Evolutionary conservation across 1,140 invertebrate genomes (phyloP).

Genomic region (Cataglyphis hispanica): DNA sequence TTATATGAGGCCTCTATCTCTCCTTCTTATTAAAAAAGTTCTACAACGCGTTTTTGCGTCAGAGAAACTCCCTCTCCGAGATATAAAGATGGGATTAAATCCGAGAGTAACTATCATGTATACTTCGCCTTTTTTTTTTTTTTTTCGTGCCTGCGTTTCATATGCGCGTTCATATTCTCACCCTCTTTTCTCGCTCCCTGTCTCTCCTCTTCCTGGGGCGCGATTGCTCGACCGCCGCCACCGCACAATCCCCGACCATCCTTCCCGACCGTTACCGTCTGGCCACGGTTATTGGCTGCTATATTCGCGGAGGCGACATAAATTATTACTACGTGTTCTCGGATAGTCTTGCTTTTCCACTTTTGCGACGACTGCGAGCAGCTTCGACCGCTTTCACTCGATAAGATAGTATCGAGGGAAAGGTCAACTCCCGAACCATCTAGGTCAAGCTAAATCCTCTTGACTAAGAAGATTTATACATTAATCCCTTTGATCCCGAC

Average conservation of each 20-base stretch:
- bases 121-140: constrained; percentile 6
- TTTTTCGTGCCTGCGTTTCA: constrained; percentile 27
- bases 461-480: constrained; percentile 37
- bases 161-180: neutral
- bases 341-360: constrained; percentile 21
- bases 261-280: constrained; percentile 44
- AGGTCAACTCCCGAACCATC: constrained; percentile 30
- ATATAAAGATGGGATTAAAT: constrained; percentile 26
- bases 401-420: constrained; percentile 45
- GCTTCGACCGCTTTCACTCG: constrained; percentile 53
- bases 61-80: neutral
- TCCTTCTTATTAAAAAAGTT: constrained; percentile 47
- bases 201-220: neutral
- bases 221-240: constrained; percentile 14
- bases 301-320: constrained; percentile 62
- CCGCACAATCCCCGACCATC: neutral
- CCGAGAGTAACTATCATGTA: constrained; percentile 11
- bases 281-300: constrained; percentile 65
- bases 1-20: neutral
- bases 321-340: constrained; percentile 61
- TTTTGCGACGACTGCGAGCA: constrained; percentile 23
- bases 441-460: constrained; percentile 40
- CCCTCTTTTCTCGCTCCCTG: neutral
- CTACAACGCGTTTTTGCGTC: neutral
- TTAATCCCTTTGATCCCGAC: neutral